Evolutionary conservation across 2,888 invertebrate species (phyloP).

Genomic region (Cryptocheilus praepositus): DNA sequence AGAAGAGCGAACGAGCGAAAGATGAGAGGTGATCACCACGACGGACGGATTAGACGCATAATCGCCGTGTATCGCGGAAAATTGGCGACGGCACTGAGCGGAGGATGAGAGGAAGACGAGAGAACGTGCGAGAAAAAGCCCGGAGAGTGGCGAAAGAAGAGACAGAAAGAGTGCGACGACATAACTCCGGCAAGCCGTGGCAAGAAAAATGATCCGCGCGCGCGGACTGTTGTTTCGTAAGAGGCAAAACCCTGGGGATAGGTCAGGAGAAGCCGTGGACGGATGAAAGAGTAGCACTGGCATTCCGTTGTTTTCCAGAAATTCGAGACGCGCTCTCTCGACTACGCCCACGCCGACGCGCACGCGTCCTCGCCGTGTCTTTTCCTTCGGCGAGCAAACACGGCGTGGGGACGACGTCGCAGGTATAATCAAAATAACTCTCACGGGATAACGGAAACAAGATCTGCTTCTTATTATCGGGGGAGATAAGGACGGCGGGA

Average conservation of each 20-base stretch:
- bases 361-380: not conserved
- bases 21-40: too few relatives aligned
- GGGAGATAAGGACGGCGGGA: not conserved
- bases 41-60: constrained; percentile 6
- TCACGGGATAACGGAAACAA: too few relatives aligned
- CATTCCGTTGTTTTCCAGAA: not conserved
- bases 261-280: constrained; percentile 7
- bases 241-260: constrained; percentile 11
- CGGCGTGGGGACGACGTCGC: too few relatives aligned
- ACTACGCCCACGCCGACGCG: not conserved
- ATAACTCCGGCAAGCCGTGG: not conserved
- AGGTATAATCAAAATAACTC: too few relatives aligned
- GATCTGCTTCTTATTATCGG: not conserved
- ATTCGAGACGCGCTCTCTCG: constrained; percentile 18
- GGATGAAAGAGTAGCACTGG: not conserved
- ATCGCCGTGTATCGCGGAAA: constrained; percentile 8
- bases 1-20: too few relatives aligned
- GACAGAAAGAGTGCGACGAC: too few relatives aligned
- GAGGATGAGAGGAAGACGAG: too few relatives aligned
- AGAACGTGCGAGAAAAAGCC: too few relatives aligned
- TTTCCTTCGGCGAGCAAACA: too few relatives aligned
- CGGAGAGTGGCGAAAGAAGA: too few relatives aligned
- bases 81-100: constrained; percentile 3
- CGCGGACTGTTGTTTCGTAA: constrained; percentile 12
- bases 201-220: constrained; percentile 17